Conservation (phyloP, 2,888 invertebrate genomes). For the Portevinia maculata region DNA sequence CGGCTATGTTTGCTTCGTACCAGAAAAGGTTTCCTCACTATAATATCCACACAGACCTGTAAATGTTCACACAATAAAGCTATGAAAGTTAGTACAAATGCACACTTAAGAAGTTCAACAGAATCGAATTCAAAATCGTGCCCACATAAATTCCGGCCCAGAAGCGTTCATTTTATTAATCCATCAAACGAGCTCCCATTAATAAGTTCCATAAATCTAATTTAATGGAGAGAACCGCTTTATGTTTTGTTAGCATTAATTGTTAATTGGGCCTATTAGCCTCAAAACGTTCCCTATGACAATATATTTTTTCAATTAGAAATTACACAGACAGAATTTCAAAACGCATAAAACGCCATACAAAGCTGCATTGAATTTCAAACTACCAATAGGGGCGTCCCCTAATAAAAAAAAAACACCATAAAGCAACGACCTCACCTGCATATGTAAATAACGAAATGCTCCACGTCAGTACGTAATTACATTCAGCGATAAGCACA, state of each 20-base stretch:
- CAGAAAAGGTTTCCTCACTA: no score
- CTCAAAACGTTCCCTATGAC: constrained; percentile 25
- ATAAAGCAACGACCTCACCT: constrained; percentile 60
- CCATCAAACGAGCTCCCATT: background rate
- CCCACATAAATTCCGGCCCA: background rate
- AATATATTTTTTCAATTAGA: constrained; percentile 12
- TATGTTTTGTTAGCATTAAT: constrained; percentile 39
- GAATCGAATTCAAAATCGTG: background rate
- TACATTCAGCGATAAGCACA: constrained; percentile 44
- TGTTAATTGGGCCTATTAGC: constrained; percentile 58
- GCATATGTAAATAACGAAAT: constrained; percentile 66
- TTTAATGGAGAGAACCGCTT: background rate
- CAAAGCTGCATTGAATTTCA: background rate
- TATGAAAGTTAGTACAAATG: no score
- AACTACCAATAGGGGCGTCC: constrained; percentile 26
- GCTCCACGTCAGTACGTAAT: constrained; percentile 68
- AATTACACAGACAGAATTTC: background rate
- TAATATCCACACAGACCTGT: no score
- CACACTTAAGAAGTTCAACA: no score
- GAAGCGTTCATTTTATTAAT: background rate
- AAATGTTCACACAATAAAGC: background rate
- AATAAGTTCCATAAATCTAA: constrained; percentile 4
- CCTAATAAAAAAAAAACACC: constrained; percentile 4
- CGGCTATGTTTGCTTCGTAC: no score
- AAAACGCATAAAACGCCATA: background rate